A percentile compares a stretch with the other conserved stretches of the same genome.
phyloP scores from a whole-genome alignment of 2,113 vertebrate species.

The Atherinomorus stipes region DNA sequence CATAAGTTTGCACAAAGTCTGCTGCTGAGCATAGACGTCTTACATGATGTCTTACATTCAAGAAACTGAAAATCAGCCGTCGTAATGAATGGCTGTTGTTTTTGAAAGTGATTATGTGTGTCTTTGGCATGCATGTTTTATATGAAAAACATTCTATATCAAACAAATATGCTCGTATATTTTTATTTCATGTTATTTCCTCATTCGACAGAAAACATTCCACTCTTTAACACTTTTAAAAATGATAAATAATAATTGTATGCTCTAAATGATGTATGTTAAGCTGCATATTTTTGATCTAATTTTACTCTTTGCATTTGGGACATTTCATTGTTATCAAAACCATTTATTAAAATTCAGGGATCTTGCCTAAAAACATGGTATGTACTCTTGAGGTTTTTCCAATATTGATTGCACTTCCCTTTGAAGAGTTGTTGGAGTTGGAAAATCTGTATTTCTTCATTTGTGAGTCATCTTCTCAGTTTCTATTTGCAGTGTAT shows the following conservation, averaged over 20 bases:
- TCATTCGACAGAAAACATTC: conserved; percentile 3
- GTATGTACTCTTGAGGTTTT: not conserved
- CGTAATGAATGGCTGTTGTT: conserved; percentile 16
- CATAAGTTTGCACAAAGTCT: conserved; percentile 32
- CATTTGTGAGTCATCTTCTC: not conserved
- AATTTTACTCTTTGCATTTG: not conserved
- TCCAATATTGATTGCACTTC: not conserved
- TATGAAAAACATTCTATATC: conserved; percentile 11
- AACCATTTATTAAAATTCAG: too few relatives aligned
- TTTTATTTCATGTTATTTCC: conserved; percentile 29
- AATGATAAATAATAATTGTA: conserved; percentile 45
- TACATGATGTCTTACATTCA: conserved; percentile 12
- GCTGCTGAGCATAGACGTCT: conserved; percentile 9
- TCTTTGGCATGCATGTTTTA: conserved; percentile 48
- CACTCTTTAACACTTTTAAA: conserved; percentile 26
- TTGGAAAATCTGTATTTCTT: not conserved
- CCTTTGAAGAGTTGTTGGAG: not conserved
- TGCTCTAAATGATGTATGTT: conserved; percentile 14
- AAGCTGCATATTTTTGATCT: not conserved
- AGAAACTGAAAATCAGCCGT: not conserved
- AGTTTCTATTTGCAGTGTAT: not conserved
- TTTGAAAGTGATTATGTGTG: conserved; percentile 13
- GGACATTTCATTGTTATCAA: not conserved
- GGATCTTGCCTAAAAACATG: not conserved
- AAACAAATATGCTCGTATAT: not conserved